These are phyloP conservation scores for Equus quagga DNA, from an alignment of 2,113 vertebrate species.

Conservation along the genomic window DNA sequence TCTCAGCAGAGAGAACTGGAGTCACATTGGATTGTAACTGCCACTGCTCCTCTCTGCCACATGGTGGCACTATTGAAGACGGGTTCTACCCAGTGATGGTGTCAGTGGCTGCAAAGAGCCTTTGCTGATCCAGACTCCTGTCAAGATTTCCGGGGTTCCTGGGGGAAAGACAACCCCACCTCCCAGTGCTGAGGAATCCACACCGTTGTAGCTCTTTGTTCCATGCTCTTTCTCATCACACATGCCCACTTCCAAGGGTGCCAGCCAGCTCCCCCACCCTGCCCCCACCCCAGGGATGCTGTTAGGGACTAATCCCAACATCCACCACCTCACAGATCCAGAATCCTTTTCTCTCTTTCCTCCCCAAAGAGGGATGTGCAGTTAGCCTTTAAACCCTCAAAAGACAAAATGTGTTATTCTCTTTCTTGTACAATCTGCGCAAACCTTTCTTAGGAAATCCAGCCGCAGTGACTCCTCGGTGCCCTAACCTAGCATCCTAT, in stretches of 20 bases:
- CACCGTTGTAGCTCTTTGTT: neutral
- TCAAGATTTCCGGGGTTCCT: neutral
- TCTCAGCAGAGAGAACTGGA: neutral
- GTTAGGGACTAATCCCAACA: neutral
- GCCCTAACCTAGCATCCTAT: neutral
- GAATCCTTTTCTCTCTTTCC: neutral
- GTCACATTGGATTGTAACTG: neutral
- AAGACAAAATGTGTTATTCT: neutral
- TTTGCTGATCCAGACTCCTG: no score
- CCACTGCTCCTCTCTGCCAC: constrained; percentile 23
- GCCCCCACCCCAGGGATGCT: neutral
- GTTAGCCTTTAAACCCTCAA: neutral
- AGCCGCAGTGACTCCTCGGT: neutral
- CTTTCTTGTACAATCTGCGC: neutral
- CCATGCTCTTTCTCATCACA: neutral
- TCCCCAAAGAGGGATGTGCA: neutral
- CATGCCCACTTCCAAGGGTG: neutral
- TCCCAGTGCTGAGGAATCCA: neutral
- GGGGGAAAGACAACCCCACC: neutral
- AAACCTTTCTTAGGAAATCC: neutral
- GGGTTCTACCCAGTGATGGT: neutral
- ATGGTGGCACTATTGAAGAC: constrained; percentile 33
- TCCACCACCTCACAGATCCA: neutral
- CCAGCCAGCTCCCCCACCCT: neutral
- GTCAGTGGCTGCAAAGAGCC: neutral